Evolutionary conservation across 2,888 invertebrate genomes (phyloP), one percentile per base, ranked within the genome.

Genomic region (Agrypnus murinus): DNA sequence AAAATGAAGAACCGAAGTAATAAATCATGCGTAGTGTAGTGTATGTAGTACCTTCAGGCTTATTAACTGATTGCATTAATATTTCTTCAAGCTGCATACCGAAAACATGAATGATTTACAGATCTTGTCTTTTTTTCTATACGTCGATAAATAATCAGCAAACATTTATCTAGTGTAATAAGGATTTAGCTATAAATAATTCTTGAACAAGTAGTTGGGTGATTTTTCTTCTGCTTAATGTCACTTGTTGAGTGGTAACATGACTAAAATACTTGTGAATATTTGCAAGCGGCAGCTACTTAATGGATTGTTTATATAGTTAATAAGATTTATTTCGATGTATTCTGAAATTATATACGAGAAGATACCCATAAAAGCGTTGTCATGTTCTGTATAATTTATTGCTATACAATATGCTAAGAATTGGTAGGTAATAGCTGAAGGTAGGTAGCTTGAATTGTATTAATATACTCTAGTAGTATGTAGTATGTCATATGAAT

Each of bases 181-280:
- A 55, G n/a, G 36, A 55, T 55, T 55, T 55, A 34, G n/a, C 36
- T 8, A 55, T 55, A 55, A 55, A 55, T 55, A 36, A 36, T 34
- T 55, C 36, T 10, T 14, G n/a, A 15, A 36, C 55, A 17, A 12
- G 36, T n/a, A 55, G 17, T 36, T 19, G n/a, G 5, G 12, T 12
- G 36, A 15, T 55, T 55, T 55, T 55, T 55, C 55, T 19, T 15
- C 14, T 6, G 34, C 36, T 55, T 19, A 36, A 10, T 55, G 55
- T 55, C 55, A 15, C 17, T 36, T 15, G 17, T 17, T 15, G 36
- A 34, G 55, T 36, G 55, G 36, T 36, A 55, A 55, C 36, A 36
- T 15, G 36, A 55, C 17, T 17, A n/a, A 36, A 38, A 38, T 55
- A 36, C 55, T 55, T 36, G 55, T 36, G 36, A 36, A 55, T 55